Conservation (phyloP, 2,888 invertebrate species). For the Phengaris alcon region DNA sequence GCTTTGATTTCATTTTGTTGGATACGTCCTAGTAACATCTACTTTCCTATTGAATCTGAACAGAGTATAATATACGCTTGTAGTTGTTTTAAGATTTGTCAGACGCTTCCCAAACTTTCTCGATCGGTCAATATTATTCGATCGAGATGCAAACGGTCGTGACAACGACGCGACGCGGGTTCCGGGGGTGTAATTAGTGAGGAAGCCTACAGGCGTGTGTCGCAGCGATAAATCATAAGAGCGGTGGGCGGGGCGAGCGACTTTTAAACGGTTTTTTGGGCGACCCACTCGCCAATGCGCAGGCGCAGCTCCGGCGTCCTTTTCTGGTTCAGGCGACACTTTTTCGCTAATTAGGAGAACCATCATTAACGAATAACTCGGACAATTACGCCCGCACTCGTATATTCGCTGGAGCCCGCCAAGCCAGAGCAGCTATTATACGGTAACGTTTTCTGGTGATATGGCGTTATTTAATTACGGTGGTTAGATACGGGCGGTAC, state of each 20-base stretch:
- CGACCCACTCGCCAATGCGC: conserved; percentile 69
- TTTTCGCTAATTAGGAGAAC: conserved; percentile 75
- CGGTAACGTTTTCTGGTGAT: not conserved
- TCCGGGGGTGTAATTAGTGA: conserved; percentile 66
- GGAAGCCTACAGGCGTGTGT: conserved; percentile 72
- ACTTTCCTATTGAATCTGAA: not conserved
- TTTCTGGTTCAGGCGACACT: conserved; percentile 73
- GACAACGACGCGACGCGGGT: conserved; percentile 41
- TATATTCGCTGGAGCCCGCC: not conserved
- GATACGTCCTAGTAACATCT: no score
- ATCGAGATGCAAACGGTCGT: conserved; percentile 10
- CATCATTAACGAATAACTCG: conserved; percentile 68
- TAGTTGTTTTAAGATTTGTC: not conserved
- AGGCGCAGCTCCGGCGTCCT: conserved; percentile 66
- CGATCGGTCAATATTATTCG: conserved; percentile 5
- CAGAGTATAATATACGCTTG: not conserved
- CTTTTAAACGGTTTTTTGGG: conserved; percentile 79
- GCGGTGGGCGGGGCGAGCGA: conserved; percentile 75
- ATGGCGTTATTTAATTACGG: not conserved
- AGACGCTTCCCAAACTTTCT: not conserved
- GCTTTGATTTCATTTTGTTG: no score
- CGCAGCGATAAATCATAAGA: conserved; percentile 77
- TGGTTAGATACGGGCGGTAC: not conserved
- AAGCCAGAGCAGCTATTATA: not conserved
- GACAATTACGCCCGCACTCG: conserved; percentile 48